phyloP scores from a whole-genome alignment of 2,113 vertebrate species.

The Bubo bubo region DNA sequence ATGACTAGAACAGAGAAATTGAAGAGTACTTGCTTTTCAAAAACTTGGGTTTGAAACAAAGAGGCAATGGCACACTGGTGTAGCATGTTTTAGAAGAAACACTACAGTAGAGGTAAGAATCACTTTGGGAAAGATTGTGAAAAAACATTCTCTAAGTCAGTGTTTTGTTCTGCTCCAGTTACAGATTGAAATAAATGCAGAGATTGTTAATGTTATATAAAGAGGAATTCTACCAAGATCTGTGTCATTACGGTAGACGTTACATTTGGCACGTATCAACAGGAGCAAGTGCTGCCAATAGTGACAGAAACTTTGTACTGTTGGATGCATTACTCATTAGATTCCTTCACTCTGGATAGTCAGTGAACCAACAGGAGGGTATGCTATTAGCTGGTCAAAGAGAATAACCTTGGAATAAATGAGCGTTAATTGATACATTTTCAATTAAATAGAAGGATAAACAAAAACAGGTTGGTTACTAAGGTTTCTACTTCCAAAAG shows the following conservation, averaged over 20 bases:
- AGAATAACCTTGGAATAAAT: background rate
- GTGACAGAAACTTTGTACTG: background rate
- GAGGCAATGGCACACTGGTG: background rate
- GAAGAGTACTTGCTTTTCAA: background rate
- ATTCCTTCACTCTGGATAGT: background rate
- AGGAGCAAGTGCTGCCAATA: background rate
- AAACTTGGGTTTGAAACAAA: background rate
- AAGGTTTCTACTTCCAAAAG: background rate
- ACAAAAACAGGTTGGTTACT: background rate
- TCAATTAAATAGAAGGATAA: background rate
- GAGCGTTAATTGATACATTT: fast-evolving
- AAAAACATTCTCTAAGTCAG: background rate
- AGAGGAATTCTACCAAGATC: background rate
- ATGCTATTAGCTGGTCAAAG: background rate
- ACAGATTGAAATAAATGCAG: background rate
- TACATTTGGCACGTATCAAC: background rate
- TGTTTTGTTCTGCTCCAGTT: slow-evolving; percentile 6
- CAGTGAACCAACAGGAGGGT: background rate
- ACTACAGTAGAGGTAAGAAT: background rate
- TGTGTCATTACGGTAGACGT: background rate
- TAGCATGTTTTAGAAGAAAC: background rate
- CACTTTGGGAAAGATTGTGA: background rate
- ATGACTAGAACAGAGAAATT: background rate
- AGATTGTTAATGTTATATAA: background rate
- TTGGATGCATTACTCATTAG: background rate